Base-by-base conservation (phyloP, 2,888 invertebrate genomes). In the Fabriciana adippe region DNA sequence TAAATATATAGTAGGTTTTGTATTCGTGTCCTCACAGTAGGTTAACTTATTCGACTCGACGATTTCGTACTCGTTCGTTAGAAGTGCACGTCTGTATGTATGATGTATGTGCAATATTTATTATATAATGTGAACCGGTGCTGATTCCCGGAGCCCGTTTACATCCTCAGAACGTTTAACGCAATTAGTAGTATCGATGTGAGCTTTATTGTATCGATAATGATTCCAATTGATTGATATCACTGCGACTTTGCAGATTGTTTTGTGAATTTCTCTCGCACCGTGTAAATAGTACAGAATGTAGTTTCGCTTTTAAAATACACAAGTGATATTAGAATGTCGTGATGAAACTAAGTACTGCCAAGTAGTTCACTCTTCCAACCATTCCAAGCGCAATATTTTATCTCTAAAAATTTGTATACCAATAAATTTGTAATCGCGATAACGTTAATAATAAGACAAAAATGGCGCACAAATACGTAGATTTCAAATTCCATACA, bases 101-200 rank as follows among this genome's bases (percentile, higher is more conserved):
- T 51, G 16, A 50, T 76, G 76, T 75, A 75, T 80, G 88, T 89
- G 89, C 88, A 89, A 89, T 88, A 87, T 82, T 80, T 83, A 79
- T 79, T 77, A 74, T 76, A 76, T 64, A 59, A 78, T 82, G 75
- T 41, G 75, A 79, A 78, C 87, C 82, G 90, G 89, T 88, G 89
- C 88, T 88, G 86, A 74, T 69, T 71, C 72, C 8, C 11, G 61
- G 50, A 55, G 64, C 55, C 51, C 60, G 47, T 64, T 76, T 79
- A 76, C 81, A 87, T 86, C 90, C 88, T 90, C 89, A 87, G 90
- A 89, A 90, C 89, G 85, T 81, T 87, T 85, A 85, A 68, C 75
- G 73, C 70, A 74, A 75, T 74, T 75, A 77, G 77, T 83, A 83
- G 79, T 80, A 72, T 80, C 71, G 77, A 77, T 82, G 80, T 84